Conservation (phyloP, 2,888 invertebrate genomes). For the Laothoe populi region DNA sequence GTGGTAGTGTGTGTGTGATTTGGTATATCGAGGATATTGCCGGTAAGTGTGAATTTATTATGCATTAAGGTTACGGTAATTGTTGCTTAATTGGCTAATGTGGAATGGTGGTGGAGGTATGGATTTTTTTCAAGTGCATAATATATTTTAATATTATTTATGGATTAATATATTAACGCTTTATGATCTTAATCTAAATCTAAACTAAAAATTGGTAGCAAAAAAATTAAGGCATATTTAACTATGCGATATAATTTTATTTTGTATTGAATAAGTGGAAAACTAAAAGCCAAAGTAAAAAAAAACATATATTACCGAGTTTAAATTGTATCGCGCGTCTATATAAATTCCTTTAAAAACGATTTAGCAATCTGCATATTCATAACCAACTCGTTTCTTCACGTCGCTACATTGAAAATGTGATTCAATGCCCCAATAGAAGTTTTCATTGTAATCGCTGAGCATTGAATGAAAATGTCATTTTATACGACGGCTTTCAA, state of each 20-base stretch:
- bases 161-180: background rate
- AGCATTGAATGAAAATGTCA: background rate
- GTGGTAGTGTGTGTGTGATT: conserved; percentile 64
- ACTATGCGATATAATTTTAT: background rate
- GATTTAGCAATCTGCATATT: background rate
- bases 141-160: background rate
- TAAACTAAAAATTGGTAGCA: background rate
- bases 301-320: background rate
- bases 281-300: background rate
- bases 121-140: too few relatives aligned
- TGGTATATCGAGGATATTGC: conserved; percentile 50
- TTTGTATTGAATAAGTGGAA: background rate
- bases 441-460: background rate
- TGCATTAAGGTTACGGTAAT: conserved; percentile 61
- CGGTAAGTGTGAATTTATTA: conserved; percentile 66
- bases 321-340: background rate
- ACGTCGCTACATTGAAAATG: background rate
- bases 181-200: conserved; percentile 6
- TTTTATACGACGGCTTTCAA: background rate
- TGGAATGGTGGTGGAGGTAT: background rate
- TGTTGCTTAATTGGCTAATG: conserved; percentile 32
- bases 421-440: background rate
- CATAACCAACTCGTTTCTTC: background rate
- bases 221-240: background rate
- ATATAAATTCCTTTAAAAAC: background rate